Evolutionary conservation across 1,140 invertebrate species (phyloP).

Genomic region (Panulirus ornatus): DNA sequence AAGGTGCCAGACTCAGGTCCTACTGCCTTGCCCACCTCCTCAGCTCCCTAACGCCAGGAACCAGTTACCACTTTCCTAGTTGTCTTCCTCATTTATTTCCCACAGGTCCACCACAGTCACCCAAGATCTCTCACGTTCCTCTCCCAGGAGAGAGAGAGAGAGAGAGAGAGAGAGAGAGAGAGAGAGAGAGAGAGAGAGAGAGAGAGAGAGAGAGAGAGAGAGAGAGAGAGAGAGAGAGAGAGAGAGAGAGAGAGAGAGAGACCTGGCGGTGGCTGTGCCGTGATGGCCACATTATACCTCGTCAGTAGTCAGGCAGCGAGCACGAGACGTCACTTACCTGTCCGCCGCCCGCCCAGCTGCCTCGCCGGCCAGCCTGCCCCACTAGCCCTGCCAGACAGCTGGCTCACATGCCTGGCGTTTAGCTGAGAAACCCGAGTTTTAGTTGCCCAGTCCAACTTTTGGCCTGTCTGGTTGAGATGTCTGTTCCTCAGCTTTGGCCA

Average conservation of each 20-base stretch:
- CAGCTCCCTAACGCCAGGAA: too few relatives aligned
- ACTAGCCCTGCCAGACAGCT: too few relatives aligned
- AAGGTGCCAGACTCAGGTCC: too few relatives aligned
- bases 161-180: conserved; percentile 36
- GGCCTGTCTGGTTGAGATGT: too few relatives aligned
- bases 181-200: conserved; percentile 26
- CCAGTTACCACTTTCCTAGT: too few relatives aligned
- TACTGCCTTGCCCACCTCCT: too few relatives aligned
- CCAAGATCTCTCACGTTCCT: too few relatives aligned
- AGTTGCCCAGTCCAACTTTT: too few relatives aligned
- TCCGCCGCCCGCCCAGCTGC: neutral
- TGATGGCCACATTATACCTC: conserved; percentile 10
- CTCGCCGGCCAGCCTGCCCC: neutral
- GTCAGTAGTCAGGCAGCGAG: conserved; percentile 1
- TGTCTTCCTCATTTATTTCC: too few relatives aligned
- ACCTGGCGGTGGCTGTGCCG: neutral
- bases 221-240: conserved; percentile 36
- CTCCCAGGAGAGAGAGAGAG: conserved; percentile 34
- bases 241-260: neutral
- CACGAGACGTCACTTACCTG: conserved; percentile 1
- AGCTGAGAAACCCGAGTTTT: too few relatives aligned
- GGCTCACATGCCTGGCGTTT: neutral
- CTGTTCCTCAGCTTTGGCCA: too few relatives aligned
- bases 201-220: conserved; percentile 36
- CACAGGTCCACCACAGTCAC: too few relatives aligned